phyloP scores from a whole-genome alignment of 2,888 invertebrate genomes.

The Hydrotaea cyrtoneurina region DNA sequence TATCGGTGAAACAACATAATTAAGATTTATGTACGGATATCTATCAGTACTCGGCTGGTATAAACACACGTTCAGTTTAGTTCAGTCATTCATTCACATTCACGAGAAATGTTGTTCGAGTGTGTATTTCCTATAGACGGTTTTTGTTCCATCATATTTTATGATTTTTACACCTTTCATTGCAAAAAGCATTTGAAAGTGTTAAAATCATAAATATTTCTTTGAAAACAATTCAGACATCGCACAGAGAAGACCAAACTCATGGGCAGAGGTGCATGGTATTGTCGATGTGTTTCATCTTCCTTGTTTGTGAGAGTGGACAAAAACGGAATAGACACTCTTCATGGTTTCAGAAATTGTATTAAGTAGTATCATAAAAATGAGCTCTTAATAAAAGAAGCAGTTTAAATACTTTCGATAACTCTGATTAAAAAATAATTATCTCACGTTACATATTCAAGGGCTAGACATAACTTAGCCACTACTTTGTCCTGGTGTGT shows the following conservation, averaged over 20 bases:
- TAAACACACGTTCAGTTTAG: slow-evolving; percentile 3
- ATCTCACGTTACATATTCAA: too few species aligned
- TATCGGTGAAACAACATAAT: slow-evolving; percentile 45
- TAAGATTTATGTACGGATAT: slow-evolving; percentile 53
- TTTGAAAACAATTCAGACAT: slow-evolving; percentile 7
- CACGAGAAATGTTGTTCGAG: slow-evolving; percentile 14
- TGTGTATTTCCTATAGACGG: slow-evolving; percentile 43
- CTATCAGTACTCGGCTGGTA: neutral
- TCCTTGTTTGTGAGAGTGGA: too few species aligned
- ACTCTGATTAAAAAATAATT: too few species aligned
- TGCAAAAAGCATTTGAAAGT: slow-evolving; percentile 59
- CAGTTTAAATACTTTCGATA: too few species aligned
- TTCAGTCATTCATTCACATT: slow-evolving; percentile 43
- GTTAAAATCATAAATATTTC: slow-evolving; percentile 51
- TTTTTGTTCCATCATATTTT: slow-evolving; percentile 61
- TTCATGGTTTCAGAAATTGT: too few species aligned
- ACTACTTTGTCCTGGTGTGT: too few species aligned
- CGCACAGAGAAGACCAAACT: slow-evolving; percentile 37
- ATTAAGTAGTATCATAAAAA: too few species aligned
- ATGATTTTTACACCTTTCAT: slow-evolving; percentile 60
- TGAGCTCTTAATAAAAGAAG: too few species aligned
- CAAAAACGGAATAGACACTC: too few species aligned
- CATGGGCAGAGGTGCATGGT: neutral
- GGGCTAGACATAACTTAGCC: too few species aligned
- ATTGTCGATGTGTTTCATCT: too few species aligned